Percentiles rank a stretch among this genome's conserved stretches.
Conservation (phyloP, 2,797 vertebrate genomes). For the Enoplosus armatus region DNA sequence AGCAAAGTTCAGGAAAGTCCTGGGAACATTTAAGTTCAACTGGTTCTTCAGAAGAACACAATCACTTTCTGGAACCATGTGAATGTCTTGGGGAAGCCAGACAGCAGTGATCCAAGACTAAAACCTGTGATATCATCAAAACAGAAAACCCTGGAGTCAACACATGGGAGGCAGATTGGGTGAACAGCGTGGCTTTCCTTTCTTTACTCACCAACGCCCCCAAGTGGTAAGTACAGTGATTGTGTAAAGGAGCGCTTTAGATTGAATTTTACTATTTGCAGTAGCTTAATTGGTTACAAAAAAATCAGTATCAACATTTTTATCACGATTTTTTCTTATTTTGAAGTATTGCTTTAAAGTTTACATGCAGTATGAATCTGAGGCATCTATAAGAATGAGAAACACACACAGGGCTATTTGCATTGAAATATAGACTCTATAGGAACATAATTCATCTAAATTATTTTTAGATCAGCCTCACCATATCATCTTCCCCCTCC, state of each 20-base stretch:
- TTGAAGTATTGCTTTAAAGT: background rate
- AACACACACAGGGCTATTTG: background rate
- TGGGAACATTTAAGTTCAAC: background rate
- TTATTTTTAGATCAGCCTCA: slow-evolving; percentile 75
- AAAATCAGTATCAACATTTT: background rate
- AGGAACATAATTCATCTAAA: background rate
- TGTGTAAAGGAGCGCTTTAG: background rate
- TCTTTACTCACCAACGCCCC: slow-evolving; percentile 54
- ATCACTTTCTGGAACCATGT: background rate
- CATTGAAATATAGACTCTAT: background rate
- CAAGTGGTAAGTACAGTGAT: slow-evolving; percentile 44
- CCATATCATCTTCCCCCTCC: slow-evolving; percentile 94
- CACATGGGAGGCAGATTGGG: background rate
- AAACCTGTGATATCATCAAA: slow-evolving; percentile 1
- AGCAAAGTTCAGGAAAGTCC: background rate
- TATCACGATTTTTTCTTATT: background rate
- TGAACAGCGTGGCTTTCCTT: background rate
- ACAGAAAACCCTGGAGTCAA: background rate
- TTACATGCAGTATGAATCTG: background rate
- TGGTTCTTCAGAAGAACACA: background rate
- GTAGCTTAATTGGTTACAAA: background rate
- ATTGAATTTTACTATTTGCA: background rate
- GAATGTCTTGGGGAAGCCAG: background rate
- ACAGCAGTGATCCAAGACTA: background rate
- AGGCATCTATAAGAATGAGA: background rate